Conservation (phyloP, 2,797 vertebrate species). For the Morus bassanus region DNA sequence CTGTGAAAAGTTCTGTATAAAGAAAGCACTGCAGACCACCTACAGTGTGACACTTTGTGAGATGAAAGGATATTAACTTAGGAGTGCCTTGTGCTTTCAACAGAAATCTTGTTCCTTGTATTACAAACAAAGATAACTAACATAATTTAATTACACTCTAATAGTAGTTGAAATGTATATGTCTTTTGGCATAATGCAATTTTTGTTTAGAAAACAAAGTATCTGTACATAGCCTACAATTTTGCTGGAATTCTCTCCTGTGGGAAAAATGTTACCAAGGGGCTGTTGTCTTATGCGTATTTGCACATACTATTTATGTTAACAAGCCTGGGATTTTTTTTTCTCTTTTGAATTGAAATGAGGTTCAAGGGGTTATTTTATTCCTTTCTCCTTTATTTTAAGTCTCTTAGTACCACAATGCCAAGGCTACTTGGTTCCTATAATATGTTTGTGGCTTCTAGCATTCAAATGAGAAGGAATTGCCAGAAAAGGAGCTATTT, state of each 20-base stretch:
- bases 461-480: neutral
- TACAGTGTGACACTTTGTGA: slow-evolving; percentile 44
- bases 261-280: slow-evolving; percentile 57
- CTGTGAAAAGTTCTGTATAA: slow-evolving; percentile 53
- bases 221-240: slow-evolving; percentile 24
- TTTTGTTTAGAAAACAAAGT: slow-evolving; percentile 64
- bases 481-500: neutral
- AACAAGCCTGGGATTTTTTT: slow-evolving; percentile 36
- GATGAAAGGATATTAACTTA: slow-evolving; percentile 67
- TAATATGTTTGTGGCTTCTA: neutral
- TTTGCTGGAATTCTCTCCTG: slow-evolving; percentile 44
- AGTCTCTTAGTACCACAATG: slow-evolving; percentile 2
- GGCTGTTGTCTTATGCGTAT: slow-evolving; percentile 65
- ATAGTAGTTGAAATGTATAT: slow-evolving; percentile 52
- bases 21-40: slow-evolving; percentile 61
- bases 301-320: slow-evolving; percentile 58
- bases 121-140: slow-evolving; percentile 64
- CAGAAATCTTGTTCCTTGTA: slow-evolving; percentile 33
- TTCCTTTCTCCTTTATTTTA: slow-evolving; percentile 27
- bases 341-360: slow-evolving; percentile 16
- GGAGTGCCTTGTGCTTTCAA: slow-evolving; percentile 45
- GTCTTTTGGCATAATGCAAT: slow-evolving; percentile 57
- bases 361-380: slow-evolving; percentile 3
- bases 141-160: slow-evolving; percentile 63
- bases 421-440: neutral